Conservation (phyloP, 2,888 invertebrate species). For the Camptogramma bilineatum region DNA sequence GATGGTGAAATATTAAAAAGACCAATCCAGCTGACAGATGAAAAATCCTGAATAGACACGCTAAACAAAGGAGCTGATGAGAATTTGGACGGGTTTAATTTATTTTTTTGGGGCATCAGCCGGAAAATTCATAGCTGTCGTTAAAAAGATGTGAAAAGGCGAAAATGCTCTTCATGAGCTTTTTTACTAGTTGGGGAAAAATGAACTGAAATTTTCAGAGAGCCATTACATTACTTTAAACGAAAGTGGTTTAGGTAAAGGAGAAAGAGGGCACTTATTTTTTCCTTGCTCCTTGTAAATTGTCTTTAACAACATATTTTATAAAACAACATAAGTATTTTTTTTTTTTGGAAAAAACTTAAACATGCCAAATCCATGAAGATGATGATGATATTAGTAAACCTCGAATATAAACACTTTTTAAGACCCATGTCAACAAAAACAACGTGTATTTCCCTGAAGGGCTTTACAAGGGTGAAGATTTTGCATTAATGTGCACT, state of each 20-base stretch:
- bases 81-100: conserved; percentile 43
- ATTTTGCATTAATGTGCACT: conserved; percentile 52
- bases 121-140: conserved; percentile 42
- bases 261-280: background rate
- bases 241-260: conserved; percentile 9
- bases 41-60: conserved; percentile 37
- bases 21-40: conserved; percentile 32
- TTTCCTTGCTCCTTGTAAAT: background rate
- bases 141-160: conserved; percentile 44
- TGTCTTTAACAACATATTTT: too few relatives aligned
- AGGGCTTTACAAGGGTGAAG: conserved; percentile 35
- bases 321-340: too few relatives aligned
- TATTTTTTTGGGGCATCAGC: conserved; percentile 42
- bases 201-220: conserved; percentile 37
- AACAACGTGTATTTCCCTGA: conserved; percentile 32
- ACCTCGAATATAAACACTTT: conserved; percentile 11
- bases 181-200: conserved; percentile 33
- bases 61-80: conserved; percentile 43
- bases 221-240: conserved; percentile 19
- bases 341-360: too few relatives aligned
- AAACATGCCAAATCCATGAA: too few relatives aligned
- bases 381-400: background rate
- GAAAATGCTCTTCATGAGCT: conserved; percentile 35
- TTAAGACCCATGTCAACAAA: conserved; percentile 33
- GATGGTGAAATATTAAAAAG: conserved; percentile 35